A percentile compares a stretch with the other conserved stretches of the same genome.
phyloP scores from a whole-genome alignment of 2,113 vertebrate genomes.

The Motacilla tschutschensis region DNA sequence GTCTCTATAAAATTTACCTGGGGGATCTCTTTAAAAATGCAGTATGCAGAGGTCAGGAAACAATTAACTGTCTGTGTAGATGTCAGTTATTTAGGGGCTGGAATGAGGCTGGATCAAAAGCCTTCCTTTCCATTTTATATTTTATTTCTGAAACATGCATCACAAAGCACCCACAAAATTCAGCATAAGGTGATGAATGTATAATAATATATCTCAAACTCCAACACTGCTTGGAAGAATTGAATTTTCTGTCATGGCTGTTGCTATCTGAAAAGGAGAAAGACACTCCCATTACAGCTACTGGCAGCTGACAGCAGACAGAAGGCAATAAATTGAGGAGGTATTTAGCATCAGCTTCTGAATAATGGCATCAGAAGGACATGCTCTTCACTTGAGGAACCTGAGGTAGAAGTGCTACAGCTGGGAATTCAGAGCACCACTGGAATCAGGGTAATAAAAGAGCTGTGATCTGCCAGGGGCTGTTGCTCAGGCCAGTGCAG shows the following conservation, averaged over 20 bases:
- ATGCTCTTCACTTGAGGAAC: neutral
- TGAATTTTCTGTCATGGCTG: neutral
- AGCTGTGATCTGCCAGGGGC: neutral
- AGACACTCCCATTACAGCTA: neutral
- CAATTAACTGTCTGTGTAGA: neutral
- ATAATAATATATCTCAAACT: neutral
- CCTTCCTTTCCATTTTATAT: neutral
- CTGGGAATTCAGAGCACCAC: neutral
- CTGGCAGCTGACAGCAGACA: neutral
- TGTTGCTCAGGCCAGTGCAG: neutral
- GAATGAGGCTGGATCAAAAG: neutral
- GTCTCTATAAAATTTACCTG: neutral
- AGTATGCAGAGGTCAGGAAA: slow-evolving; percentile 1
- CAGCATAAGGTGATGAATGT: neutral
- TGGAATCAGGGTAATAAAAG: neutral
- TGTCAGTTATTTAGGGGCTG: neutral
- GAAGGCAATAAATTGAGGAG: neutral
- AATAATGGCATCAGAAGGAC: neutral
- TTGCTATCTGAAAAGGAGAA: neutral
- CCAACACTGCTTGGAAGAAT: neutral
- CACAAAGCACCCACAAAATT: neutral
- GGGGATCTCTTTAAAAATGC: neutral
- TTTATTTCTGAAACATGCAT: neutral
- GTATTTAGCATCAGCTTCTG: neutral
- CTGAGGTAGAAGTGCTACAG: neutral